Evolutionary conservation across 2,888 invertebrate species (phyloP).

Genomic region (Herminia tarsipennalis): DNA sequence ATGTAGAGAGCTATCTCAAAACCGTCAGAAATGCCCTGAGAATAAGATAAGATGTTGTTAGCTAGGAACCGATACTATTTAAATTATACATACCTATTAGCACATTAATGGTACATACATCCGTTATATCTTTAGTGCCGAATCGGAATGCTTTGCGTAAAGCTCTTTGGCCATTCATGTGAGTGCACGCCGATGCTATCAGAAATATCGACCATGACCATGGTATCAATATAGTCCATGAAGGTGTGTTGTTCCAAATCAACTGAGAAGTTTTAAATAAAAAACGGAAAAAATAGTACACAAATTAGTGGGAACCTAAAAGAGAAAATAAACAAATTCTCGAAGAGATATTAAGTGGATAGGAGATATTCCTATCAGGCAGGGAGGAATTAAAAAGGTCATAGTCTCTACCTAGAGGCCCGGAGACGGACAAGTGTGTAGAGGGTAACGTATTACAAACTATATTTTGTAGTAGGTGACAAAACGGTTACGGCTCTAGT

Average conservation of each 20-base stretch:
- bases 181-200: constrained; percentile 7
- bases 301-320: too few relatives aligned
- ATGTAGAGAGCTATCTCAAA: constrained; percentile 71
- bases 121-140: constrained; percentile 57
- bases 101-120: constrained; percentile 51
- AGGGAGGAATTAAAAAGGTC: too few relatives aligned
- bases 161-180: neutral
- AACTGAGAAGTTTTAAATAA: constrained; percentile 54
- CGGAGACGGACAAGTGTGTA: too few relatives aligned
- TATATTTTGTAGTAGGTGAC: too few relatives aligned
- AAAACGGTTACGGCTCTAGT: too few relatives aligned
- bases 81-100: neutral
- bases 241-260: constrained; percentile 70
- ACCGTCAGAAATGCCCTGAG: constrained; percentile 65
- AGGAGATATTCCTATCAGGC: too few relatives aligned
- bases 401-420: too few relatives aligned
- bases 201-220: constrained; percentile 63
- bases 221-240: constrained; percentile 63
- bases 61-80: neutral
- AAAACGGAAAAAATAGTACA: neutral
- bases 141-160: constrained; percentile 56
- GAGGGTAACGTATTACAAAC: too few relatives aligned
- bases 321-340: too few relatives aligned
- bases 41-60: neutral
- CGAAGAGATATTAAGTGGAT: too few relatives aligned